These are phyloP conservation scores for Eurypyga helias DNA, from an alignment of 2,113 vertebrate species.

Conservation along the genomic window DNA sequence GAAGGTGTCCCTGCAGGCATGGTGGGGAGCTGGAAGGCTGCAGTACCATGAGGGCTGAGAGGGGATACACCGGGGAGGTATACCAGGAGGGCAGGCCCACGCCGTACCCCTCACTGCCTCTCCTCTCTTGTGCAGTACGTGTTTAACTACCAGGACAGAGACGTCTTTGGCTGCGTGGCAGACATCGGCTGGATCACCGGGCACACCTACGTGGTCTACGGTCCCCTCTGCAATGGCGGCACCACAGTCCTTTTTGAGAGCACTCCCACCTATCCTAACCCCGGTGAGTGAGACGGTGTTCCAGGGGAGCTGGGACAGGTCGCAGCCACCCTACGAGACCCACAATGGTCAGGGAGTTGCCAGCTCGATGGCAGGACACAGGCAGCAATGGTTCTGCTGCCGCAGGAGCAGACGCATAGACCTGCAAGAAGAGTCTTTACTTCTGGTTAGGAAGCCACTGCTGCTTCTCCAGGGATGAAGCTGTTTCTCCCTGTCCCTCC, in stretches of 20 bases:
- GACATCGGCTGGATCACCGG: conserved; percentile 87
- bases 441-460: neutral
- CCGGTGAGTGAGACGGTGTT: conserved; percentile 55
- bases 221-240: conserved; percentile 83
- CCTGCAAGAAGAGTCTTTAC: neutral
- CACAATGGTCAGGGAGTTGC: neutral
- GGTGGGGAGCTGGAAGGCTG: neutral
- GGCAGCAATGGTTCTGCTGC: neutral
- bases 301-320: neutral
- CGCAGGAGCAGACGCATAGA: neutral
- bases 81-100: neutral
- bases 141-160: conserved; percentile 82
- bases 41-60: neutral
- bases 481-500: neutral
- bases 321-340: neutral
- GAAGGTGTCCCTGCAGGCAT: neutral
- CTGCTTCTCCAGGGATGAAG: neutral
- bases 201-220: conserved; percentile 82
- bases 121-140: conserved; percentile 73
- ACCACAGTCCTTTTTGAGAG: conserved; percentile 86
- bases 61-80: too few species aligned
- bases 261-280: conserved; percentile 81
- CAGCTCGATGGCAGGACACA: neutral
- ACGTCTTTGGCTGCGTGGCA: conserved; percentile 84
- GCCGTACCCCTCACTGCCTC: neutral